Percentiles rank a stretch among this genome's conserved stretches.
phyloP scores from a whole-genome alignment of 1,140 invertebrate species.

The Amphibalanus amphitrite region DNA sequence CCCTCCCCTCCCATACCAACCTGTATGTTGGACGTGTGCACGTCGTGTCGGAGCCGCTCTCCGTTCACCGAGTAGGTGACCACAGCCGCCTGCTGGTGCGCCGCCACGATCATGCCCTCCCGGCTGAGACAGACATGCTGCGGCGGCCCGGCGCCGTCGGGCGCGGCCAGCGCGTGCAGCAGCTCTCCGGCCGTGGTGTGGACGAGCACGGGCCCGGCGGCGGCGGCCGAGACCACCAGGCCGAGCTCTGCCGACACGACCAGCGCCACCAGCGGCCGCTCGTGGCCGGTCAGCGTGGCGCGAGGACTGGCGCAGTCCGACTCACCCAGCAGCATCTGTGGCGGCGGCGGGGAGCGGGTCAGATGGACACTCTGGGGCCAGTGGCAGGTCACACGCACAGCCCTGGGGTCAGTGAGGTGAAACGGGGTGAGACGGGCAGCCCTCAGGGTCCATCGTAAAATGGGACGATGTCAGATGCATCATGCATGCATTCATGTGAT shows the following conservation, averaged over 20 bases:
- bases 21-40: slow-evolving; percentile 87
- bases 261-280: slow-evolving; percentile 82
- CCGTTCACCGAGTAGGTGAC: slow-evolving; percentile 68
- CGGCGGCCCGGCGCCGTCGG: slow-evolving; percentile 55
- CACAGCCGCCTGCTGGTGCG: slow-evolving; percentile 77
- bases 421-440: too few species aligned
- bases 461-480: too few species aligned
- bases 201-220: slow-evolving; percentile 86
- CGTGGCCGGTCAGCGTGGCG: slow-evolving; percentile 91
- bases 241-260: slow-evolving; percentile 95
- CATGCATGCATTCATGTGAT: too few species aligned
- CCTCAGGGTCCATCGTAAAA: too few species aligned
- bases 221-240: slow-evolving; percentile 84
- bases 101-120: slow-evolving; percentile 90
- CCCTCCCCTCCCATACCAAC: slow-evolving; percentile 30
- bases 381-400: too few species aligned
- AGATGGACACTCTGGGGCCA: too few species aligned
- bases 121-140: slow-evolving; percentile 50
- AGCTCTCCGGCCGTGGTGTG: slow-evolving; percentile 97
- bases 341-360: neutral
- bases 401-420: too few species aligned
- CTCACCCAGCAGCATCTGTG: slow-evolving; percentile 61
- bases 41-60: slow-evolving; percentile 62
- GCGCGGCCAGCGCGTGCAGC: slow-evolving; percentile 71
- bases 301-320: slow-evolving; percentile 83